Percentiles rank a stretch among this genome's conserved stretches.
Evolutionary conservation across 1,140 invertebrate species (phyloP).

Genomic region (Calycopis cecrops): DNA sequence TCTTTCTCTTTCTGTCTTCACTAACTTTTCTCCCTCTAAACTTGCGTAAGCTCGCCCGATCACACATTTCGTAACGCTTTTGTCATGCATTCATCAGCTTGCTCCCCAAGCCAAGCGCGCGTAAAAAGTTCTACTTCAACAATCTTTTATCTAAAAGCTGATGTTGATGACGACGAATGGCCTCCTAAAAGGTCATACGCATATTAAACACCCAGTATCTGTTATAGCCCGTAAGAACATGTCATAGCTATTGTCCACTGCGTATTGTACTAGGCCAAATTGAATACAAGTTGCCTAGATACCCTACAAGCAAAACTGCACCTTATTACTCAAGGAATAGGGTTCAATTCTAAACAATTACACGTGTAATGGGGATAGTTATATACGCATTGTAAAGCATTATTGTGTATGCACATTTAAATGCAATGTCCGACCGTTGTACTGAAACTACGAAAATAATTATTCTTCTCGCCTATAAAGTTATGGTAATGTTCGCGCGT

Average conservation of each 20-base stretch:
- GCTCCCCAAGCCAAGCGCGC: too few relatives aligned
- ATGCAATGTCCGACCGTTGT: slow-evolving; percentile 47
- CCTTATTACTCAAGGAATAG: slow-evolving; percentile 13
- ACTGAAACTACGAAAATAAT: slow-evolving; percentile 22
- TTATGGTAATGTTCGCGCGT: background rate
- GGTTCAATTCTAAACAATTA: slow-evolving; percentile 10
- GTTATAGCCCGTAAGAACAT: too few relatives aligned
- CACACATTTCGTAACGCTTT: too few relatives aligned
- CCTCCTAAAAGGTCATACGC: background rate
- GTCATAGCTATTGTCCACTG: slow-evolving; percentile 51
- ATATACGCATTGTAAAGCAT: slow-evolving; percentile 55
- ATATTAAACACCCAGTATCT: slow-evolving; percentile 40
- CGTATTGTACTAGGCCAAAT: slow-evolving; percentile 40
- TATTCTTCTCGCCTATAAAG: background rate
- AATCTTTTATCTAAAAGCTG: too few relatives aligned
- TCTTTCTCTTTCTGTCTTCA: too few relatives aligned
- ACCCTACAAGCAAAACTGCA: slow-evolving; percentile 1
- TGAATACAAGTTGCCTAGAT: slow-evolving; percentile 13
- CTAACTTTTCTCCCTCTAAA: too few relatives aligned
- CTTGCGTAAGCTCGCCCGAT: too few relatives aligned
- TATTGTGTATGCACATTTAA: slow-evolving; percentile 70
- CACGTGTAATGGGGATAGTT: slow-evolving; percentile 36
- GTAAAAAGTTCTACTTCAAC: too few relatives aligned
- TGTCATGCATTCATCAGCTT: too few relatives aligned
- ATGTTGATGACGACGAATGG: too few relatives aligned